Conservation (phyloP, 2,888 invertebrate genomes). For the Chorisops tibialis region DNA sequence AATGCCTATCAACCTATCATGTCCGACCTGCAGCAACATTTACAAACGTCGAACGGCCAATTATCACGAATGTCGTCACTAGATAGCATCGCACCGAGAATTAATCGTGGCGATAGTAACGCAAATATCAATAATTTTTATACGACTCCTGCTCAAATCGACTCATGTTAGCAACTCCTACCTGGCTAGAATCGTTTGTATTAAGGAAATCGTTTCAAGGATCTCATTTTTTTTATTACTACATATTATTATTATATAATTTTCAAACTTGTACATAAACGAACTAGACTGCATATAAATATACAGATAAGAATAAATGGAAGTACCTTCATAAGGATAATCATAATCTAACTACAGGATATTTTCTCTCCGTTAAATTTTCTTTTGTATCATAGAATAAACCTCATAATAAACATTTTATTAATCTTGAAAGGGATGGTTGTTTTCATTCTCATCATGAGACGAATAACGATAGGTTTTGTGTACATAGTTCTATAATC, state of each 20-base stretch:
- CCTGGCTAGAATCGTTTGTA: not conserved
- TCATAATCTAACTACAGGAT: not conserved
- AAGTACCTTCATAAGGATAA: slow-evolving; percentile 13
- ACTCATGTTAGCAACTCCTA: slow-evolving; percentile 14
- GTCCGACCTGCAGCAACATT: slow-evolving; percentile 34
- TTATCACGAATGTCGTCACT: slow-evolving; percentile 36
- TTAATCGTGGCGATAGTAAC: slow-evolving; percentile 6
- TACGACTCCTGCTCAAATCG: slow-evolving; percentile 2
- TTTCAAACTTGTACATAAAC: slow-evolving; percentile 16
- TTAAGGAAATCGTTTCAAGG: not conserved
- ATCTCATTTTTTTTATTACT: slow-evolving; percentile 8
- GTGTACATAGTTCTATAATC: no score
- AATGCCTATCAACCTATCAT: slow-evolving; percentile 44
- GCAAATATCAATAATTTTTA: slow-evolving; percentile 18
- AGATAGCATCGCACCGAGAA: slow-evolving; percentile 34
- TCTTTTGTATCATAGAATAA: slow-evolving; percentile 16
- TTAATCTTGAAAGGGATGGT: not conserved
- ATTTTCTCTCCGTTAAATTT: not conserved
- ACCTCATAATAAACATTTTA: slow-evolving; percentile 20
- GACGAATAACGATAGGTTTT: no score
- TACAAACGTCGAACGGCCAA: slow-evolving; percentile 23
- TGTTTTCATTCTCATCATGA: slow-evolving; percentile 1
- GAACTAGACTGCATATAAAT: not conserved
- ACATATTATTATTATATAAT: not conserved
- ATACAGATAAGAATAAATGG: slow-evolving; percentile 2